Conservation (phyloP, 2,797 vertebrate species). For the Nyctalus aviator region DNA sequence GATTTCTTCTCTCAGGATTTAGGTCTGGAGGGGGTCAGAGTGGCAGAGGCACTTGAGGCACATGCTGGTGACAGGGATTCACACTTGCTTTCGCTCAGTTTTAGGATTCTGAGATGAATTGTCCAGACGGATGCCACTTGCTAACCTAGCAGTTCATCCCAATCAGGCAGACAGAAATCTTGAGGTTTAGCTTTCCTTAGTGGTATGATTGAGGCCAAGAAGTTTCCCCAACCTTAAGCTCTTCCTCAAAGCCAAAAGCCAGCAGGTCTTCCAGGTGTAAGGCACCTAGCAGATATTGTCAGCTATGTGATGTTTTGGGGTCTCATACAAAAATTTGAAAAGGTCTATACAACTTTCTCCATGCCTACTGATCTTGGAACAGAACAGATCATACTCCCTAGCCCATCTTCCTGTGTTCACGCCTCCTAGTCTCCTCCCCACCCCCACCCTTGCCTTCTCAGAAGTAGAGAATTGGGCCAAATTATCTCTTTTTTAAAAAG, state of each 20-base stretch:
- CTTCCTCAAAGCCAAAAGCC: background rate
- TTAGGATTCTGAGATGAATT: background rate
- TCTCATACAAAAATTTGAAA: background rate
- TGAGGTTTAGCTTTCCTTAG: background rate
- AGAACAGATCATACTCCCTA: background rate
- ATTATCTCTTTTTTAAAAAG: background rate
- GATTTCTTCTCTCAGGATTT: background rate
- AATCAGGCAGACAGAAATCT: background rate
- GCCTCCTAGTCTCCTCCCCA: background rate
- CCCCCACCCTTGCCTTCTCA: background rate
- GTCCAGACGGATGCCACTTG: background rate
- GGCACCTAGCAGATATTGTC: background rate
- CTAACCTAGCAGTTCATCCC: background rate
- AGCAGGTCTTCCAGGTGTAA: background rate
- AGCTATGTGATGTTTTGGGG: background rate
- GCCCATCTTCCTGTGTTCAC: background rate
- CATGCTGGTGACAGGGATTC: background rate
- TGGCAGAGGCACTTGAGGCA: background rate
- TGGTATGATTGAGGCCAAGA: background rate
- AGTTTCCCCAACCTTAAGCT: background rate
- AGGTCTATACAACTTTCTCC: background rate
- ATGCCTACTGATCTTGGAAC: background rate
- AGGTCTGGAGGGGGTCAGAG: background rate
- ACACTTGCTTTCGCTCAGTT: background rate
- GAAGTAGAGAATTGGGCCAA: background rate